Evolutionary conservation across 1,140 invertebrate genomes (phyloP).

Genomic region (Mizuhopecten yessoensis): DNA sequence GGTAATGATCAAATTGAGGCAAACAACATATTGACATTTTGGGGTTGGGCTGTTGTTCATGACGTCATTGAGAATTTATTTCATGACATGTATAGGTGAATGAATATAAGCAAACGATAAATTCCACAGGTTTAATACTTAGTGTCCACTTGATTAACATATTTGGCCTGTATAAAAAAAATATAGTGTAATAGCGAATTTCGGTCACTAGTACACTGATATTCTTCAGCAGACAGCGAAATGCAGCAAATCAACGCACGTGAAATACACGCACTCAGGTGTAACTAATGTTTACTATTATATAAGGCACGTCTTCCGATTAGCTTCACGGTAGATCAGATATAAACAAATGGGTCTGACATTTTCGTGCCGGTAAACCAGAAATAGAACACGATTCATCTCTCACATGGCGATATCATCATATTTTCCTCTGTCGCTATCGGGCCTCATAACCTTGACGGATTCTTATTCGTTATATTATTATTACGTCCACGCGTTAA

Average conservation of each 20-base stretch:
- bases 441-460: background rate
- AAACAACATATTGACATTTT: too few relatives aligned
- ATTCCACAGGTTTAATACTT: too few relatives aligned
- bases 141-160: too few relatives aligned
- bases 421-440: background rate
- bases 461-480: background rate
- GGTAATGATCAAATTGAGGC: too few relatives aligned
- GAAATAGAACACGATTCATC: background rate
- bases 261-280: background rate
- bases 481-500: background rate
- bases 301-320: background rate
- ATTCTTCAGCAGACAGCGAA: background rate
- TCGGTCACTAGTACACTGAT: background rate
- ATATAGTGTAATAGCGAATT: background rate
- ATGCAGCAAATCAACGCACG: too few relatives aligned
- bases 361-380: background rate
- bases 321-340: background rate
- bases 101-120: too few relatives aligned
- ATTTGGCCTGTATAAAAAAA: background rate
- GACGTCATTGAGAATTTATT: too few relatives aligned
- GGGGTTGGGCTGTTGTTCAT: too few relatives aligned
- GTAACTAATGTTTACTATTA: background rate
- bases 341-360: background rate
- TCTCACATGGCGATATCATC: background rate
- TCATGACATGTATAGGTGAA: too few relatives aligned